Evolutionary conservation across 2,797 vertebrate species (phyloP).

Genomic region (Amblyopsis hoosieri): DNA sequence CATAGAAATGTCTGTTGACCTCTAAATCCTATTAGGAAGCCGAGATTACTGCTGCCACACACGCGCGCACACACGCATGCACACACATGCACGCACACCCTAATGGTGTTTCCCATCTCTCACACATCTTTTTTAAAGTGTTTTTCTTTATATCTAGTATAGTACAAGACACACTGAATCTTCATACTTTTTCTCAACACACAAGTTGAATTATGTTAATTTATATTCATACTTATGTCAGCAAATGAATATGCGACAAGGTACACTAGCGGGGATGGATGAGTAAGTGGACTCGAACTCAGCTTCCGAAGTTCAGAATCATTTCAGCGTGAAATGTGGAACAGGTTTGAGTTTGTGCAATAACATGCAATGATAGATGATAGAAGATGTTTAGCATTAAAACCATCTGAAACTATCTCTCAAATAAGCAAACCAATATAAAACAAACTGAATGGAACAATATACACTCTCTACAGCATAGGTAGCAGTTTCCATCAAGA

Average conservation of each 20-base stretch:
- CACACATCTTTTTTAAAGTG: neutral
- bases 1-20: conserved; percentile 49
- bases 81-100: too few relatives aligned
- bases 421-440: neutral
- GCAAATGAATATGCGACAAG: conserved; percentile 39
- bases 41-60: conserved; percentile 43
- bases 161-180: conserved; percentile 14
- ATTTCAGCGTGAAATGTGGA: too few relatives aligned
- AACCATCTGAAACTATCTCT: too few relatives aligned
- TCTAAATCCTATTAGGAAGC: conserved; percentile 70
- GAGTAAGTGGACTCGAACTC: conserved; percentile 38
- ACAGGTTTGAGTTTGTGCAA: too few relatives aligned
- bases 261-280: conserved; percentile 34
- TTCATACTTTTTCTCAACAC: conserved; percentile 5
- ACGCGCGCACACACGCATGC: conserved; percentile 6
- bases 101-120: too few relatives aligned
- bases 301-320: too few relatives aligned
- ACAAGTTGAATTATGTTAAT: conserved; percentile 3
- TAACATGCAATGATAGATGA: too few relatives aligned
- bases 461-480: neutral
- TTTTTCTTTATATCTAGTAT: neutral
- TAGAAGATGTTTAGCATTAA: too few relatives aligned
- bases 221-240: conserved; percentile 57
- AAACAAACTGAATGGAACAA: neutral
- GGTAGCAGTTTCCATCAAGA: conserved; percentile 1